Conservation (phyloP, 2,888 invertebrate species). For the Parelbella ahira region DNA sequence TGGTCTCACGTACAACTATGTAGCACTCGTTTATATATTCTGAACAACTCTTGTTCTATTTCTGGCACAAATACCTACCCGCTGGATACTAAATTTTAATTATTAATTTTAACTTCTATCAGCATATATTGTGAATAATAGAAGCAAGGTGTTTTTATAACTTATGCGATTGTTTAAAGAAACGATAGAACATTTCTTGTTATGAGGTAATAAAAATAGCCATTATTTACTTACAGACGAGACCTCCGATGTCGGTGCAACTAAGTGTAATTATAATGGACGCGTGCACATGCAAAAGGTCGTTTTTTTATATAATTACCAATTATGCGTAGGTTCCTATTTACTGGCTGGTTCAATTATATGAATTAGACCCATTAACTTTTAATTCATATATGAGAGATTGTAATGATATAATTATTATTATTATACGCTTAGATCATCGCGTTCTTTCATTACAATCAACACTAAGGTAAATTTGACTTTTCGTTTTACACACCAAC, state of each 20-base stretch:
- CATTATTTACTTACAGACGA: constrained; percentile 31
- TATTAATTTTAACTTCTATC: constrained; percentile 22
- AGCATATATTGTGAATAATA: constrained; percentile 19
- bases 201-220: constrained; percentile 30
- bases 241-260: constrained; percentile 31
- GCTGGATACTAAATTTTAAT: constrained; percentile 20
- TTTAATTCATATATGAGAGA: constrained; percentile 31
- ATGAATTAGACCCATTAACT: constrained; percentile 54
- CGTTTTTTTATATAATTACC: constrained; percentile 52
- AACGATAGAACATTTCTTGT: constrained; percentile 26
- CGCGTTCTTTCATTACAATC: constrained; percentile 13
- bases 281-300: constrained; percentile 51
- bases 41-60: constrained; percentile 6
- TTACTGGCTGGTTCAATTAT: constrained; percentile 51
- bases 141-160: constrained; percentile 26
- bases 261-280: constrained; percentile 46
- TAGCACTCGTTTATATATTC: constrained; percentile 2
- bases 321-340: constrained; percentile 55
- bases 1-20: not conserved
- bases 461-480: constrained; percentile 1
- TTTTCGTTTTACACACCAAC: no score
- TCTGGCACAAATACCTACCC: constrained; percentile 5
- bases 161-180: constrained; percentile 24
- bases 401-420: constrained; percentile 28
- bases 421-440: constrained; percentile 7